phyloP scores from a whole-genome alignment of 2,113 vertebrate genomes.

The Salvelinus alpinus region DNA sequence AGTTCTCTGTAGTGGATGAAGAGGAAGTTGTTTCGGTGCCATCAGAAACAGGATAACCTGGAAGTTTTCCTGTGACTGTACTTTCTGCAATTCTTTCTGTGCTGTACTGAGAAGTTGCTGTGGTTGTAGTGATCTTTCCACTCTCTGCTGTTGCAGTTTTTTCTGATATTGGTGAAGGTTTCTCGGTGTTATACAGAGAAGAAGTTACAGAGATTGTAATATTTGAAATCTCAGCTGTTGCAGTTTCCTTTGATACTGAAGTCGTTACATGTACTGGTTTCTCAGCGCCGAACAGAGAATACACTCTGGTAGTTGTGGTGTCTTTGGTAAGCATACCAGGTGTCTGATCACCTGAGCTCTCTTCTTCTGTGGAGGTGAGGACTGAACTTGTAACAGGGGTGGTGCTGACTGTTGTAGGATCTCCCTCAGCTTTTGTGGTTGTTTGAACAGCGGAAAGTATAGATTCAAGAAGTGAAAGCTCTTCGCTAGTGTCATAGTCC shows the following conservation, averaged over 20 bases:
- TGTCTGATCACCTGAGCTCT: conserved; percentile 6
- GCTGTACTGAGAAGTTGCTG: too few relatives aligned
- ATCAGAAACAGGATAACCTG: not conserved
- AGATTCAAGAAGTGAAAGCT: not conserved
- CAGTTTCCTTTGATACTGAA: not conserved
- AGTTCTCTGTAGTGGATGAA: not conserved
- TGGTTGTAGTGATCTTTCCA: not conserved
- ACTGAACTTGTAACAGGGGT: not conserved
- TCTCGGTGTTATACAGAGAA: conserved; percentile 1
- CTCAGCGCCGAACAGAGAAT: not conserved
- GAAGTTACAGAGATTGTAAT: not conserved
- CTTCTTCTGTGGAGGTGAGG: not conserved
- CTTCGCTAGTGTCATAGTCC: not conserved
- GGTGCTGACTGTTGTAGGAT: not conserved
- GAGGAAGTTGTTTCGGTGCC: not conserved
- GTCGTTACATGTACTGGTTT: not conserved
- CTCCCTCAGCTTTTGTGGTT: conserved; percentile 5
- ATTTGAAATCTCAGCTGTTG: not conserved
- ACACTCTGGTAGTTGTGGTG: not conserved
- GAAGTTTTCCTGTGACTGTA: not conserved
- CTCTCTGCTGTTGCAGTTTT: not conserved
- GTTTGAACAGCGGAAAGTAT: not conserved
- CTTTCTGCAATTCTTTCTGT: conserved; percentile 2
- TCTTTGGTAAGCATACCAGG: not conserved
- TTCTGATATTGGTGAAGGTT: not conserved